Conservation (phyloP, 2,888 invertebrate genomes). For the Brassicogethes aeneus region DNA sequence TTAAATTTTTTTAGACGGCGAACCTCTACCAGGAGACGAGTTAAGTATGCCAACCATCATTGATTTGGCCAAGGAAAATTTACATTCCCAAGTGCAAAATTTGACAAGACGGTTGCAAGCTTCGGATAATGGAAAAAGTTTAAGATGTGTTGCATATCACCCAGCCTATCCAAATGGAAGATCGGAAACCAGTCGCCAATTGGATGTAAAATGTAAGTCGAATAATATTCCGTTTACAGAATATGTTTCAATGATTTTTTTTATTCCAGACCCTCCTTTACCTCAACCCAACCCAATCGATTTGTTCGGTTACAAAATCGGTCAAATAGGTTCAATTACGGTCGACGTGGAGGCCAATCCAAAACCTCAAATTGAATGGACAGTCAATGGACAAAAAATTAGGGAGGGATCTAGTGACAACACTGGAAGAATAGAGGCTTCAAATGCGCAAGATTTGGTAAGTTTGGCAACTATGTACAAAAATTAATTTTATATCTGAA, state of each 20-base stretch:
- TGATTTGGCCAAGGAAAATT: conserved; percentile 46
- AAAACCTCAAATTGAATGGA: conserved; percentile 60
- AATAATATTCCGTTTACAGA: not conserved
- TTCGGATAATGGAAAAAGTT: conserved; percentile 54
- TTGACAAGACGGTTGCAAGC: conserved; percentile 52
- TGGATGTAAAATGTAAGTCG: conserved; percentile 54
- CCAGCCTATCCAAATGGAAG: conserved; percentile 43
- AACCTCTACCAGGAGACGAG: conserved; percentile 46
- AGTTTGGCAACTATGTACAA: no score
- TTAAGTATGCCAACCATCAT: conserved; percentile 47
- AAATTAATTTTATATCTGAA: no score
- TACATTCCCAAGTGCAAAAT: conserved; percentile 57
- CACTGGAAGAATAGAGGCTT: conserved; percentile 43
- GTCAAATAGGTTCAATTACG: conserved; percentile 60
- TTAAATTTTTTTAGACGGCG: not conserved
- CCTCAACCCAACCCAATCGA: conserved; percentile 50
- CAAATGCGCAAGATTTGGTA: conserved; percentile 43
- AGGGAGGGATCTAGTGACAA: conserved; percentile 44
- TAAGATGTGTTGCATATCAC: conserved; percentile 62
- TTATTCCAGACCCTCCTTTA: conserved; percentile 54
- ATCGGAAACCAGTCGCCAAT: conserved; percentile 38
- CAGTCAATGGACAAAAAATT: conserved; percentile 48
- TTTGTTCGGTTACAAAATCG: conserved; percentile 66
- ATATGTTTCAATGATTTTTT: not conserved
- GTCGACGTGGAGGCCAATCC: conserved; percentile 69